Base-by-base conservation (phyloP, 2,113 vertebrate species). In the Nothoprocta pentlandii region DNA sequence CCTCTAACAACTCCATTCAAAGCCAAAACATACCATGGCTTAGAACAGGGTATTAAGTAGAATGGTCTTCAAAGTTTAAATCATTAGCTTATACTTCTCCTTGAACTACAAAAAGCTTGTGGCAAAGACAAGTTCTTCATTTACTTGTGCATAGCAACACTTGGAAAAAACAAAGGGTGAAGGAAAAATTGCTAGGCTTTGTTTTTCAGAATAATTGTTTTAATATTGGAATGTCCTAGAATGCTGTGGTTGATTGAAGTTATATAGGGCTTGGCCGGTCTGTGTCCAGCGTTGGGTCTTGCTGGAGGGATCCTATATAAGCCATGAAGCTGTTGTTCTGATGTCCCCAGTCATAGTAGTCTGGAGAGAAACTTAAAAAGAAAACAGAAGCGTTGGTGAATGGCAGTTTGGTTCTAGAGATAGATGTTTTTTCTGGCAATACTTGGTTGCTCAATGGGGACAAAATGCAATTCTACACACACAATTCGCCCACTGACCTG, bases 301-400 rank as follows among this genome's bases (percentile, higher is more conserved):
- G 97, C 36, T 98, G 98, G 10, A 98, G 97, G 34, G 98, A 97
- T 89, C 98, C 98, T 20, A 98, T 97, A 86, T 98, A 98, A 86
- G 98, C 98, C 75, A 97, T 97, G 92, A 99, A 98, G 93, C 98
- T 98, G 96, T 98, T 98, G 80, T 96, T 97, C 41, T 98, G 98
- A 41, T 98, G 98, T 79, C 98, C 98, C 99, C 99, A 99, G 39
- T 99, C 99, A 6, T 98, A 98, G 94, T 97, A 98, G 92, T 99
- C 99, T 25, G 98, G 97, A 54, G 98, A 98, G 92, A 99, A 97
- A 91, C 99, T 99, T 88, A 4, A 63, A 95, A 90, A 95, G 54
- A 88, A 95, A 95, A 87, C 4, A 66, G 68, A 58, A 84, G 42
- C 42, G 10, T 87, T 19, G 67, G 63, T 41, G 59, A 59, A n/a